Evolutionary conservation across 2,113 vertebrate genomes (phyloP).

Genomic region (Elephas maximus): DNA sequence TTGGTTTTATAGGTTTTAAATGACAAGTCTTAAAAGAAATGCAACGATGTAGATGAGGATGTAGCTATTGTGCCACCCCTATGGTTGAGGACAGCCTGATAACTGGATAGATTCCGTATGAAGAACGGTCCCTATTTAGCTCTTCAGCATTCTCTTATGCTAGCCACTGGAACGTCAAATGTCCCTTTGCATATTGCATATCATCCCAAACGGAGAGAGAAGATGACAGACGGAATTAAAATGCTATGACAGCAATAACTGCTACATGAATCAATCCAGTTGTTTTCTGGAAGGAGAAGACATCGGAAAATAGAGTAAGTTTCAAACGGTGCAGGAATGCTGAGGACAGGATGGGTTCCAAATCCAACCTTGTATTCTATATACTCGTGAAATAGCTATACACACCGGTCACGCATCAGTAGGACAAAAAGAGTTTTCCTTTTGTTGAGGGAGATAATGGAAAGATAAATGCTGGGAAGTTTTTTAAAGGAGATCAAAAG

Average conservation of each 20-base stretch:
- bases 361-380: neutral
- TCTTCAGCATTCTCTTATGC: conserved; percentile 48
- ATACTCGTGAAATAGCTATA: neutral
- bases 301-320: neutral
- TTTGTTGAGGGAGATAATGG: conserved; percentile 52
- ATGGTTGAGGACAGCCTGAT: conserved; percentile 16
- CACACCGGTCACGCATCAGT: neutral
- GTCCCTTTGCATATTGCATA: conserved; percentile 25
- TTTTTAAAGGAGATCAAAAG: conserved; percentile 71
- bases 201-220: conserved; percentile 44
- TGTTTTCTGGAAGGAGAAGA: conserved; percentile 40
- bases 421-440: conserved; percentile 31
- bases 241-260: conserved; percentile 35
- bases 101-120: neutral
- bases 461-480: conserved; percentile 49
- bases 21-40: conserved; percentile 65
- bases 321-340: conserved; percentile 15
- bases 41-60: neutral
- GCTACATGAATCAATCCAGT: conserved; percentile 56
- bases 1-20: conserved; percentile 73
- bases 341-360: neutral
- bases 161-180: conserved; percentile 25
- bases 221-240: conserved; percentile 63
- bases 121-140: conserved; percentile 21
- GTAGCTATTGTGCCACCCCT: neutral